Evolutionary conservation across 2,113 vertebrate genomes (phyloP).

Genomic region (Rhabdornis inornatus): DNA sequence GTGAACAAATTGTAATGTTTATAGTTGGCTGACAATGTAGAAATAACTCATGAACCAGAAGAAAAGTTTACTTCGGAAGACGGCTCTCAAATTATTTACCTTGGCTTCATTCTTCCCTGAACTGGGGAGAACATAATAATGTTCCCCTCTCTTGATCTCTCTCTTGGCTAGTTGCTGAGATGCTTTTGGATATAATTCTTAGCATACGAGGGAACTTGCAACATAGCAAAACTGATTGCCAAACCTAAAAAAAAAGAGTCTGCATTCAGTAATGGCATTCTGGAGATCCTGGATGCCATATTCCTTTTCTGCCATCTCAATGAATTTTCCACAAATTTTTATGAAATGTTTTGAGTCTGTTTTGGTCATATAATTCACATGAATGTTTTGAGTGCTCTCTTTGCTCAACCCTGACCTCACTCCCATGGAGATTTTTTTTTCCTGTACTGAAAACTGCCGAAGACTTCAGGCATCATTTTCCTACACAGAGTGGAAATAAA

Average conservation of each 20-base stretch:
- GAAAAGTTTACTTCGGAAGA: conserved; percentile 13
- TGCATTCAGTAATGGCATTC: neutral
- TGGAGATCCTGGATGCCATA: neutral
- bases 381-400: neutral
- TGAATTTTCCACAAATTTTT: neutral
- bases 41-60: conserved; percentile 26
- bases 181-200: conserved; percentile 31
- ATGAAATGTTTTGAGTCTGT: neutral
- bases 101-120: conserved; percentile 30
- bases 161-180: conserved; percentile 30
- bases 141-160: conserved; percentile 22
- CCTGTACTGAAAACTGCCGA: neutral
- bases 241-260: neutral
- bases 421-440: neutral
- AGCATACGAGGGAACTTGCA: neutral
- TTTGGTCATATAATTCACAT: neutral
- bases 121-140: neutral
- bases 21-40: neutral
- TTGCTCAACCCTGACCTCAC: neutral
- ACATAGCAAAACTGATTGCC: neutral
- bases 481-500: neutral
- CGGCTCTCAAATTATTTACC: neutral
- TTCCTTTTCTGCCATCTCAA: neutral
- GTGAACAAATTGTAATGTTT: conserved; percentile 21
- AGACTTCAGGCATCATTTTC: neutral